Evolutionary conservation across 2,113 vertebrate species (phyloP).

Genomic region (Emydura subglobosa): DNA sequence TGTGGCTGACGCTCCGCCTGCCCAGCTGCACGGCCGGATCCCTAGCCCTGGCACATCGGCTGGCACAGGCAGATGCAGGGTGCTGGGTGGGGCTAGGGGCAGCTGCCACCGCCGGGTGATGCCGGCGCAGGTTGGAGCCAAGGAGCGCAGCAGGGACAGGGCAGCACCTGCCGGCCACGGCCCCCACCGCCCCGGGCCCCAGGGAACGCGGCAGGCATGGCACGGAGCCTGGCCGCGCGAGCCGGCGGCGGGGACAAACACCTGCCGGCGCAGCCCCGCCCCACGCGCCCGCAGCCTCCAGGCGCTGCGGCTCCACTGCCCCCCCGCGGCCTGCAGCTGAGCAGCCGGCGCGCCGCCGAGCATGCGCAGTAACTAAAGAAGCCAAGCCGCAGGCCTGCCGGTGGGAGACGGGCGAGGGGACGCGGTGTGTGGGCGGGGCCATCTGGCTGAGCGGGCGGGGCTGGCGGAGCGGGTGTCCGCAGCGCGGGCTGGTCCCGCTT

Average conservation of each 20-base stretch:
- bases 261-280: background rate
- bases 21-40: too few species aligned
- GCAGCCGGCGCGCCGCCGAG: background rate
- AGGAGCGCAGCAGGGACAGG: too few species aligned
- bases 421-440: conserved; percentile 14
- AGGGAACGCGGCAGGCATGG: too few species aligned
- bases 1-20: too few species aligned
- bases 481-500: background rate
- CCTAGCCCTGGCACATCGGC: too few species aligned
- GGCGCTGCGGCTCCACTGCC: background rate
- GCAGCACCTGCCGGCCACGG: too few species aligned
- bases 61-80: background rate
- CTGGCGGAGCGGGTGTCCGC: background rate
- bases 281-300: background rate
- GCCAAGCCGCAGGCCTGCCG: background rate
- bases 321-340: background rate
- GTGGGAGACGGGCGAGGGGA: background rate
- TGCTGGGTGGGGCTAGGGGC: too few species aligned
- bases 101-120: too few species aligned
- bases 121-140: too few species aligned
- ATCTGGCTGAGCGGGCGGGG: background rate
- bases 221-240: background rate
- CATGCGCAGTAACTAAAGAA: background rate
- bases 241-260: background rate
- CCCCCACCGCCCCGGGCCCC: too few species aligned